phyloP scores from a whole-genome alignment of 2,888 invertebrate genomes.

The Ectemnius cavifrons region DNA sequence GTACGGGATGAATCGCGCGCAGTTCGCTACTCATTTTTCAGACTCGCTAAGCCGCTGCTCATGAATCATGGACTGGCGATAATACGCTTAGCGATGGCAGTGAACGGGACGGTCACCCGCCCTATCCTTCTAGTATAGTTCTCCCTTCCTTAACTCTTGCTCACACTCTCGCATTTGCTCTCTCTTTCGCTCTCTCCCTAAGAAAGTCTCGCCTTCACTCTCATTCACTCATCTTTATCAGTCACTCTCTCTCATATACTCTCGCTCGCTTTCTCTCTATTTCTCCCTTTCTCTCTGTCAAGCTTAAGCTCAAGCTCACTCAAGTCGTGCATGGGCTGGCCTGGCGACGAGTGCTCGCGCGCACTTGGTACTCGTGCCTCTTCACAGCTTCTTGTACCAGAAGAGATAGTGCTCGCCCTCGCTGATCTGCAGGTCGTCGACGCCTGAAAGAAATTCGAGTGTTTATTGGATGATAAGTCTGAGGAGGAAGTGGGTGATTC shows the following conservation, averaged over 20 bases:
- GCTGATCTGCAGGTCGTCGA: slow-evolving; percentile 91
- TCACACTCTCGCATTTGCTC: background rate
- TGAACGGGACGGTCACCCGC: slow-evolving; percentile 50
- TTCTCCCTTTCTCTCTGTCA: slow-evolving; percentile 28
- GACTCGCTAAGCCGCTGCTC: too few species aligned
- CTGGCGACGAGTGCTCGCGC: too few species aligned
- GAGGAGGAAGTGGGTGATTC: too few species aligned
- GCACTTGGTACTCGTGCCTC: background rate
- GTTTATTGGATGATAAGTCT: too few species aligned
- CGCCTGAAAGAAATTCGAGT: slow-evolving; percentile 82
- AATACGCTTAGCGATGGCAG: slow-evolving; percentile 55
- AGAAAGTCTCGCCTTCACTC: too few species aligned
- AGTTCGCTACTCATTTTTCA: too few species aligned
- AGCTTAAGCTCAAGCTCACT: background rate
- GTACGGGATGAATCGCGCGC: slow-evolving; percentile 1
- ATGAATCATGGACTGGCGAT: background rate
- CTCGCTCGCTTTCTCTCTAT: background rate
- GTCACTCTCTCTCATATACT: background rate
- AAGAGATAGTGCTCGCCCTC: slow-evolving; percentile 94
- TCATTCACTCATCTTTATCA: too few species aligned
- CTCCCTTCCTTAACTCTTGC: background rate
- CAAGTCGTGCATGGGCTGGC: too few species aligned
- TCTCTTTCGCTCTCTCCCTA: background rate
- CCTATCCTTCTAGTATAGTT: slow-evolving; percentile 30
- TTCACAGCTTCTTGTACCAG: slow-evolving; percentile 94